phyloP scores from a whole-genome alignment of 2,113 vertebrate genomes.

The Chaetorhynchus papuensis region DNA sequence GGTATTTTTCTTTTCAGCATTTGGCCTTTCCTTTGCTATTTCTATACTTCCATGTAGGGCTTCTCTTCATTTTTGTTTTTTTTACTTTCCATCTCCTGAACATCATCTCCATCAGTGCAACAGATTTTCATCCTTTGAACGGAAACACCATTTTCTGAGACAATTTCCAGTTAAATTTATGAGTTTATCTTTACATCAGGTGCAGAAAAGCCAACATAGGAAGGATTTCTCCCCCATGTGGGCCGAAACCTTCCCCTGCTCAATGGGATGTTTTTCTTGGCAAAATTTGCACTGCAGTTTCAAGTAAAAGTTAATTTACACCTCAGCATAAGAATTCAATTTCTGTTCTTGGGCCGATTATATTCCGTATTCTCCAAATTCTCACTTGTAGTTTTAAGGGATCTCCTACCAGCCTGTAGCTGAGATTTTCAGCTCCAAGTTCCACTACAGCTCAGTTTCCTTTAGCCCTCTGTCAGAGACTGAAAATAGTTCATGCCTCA shows the following conservation, averaged over 20 bases:
- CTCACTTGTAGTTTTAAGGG: background rate
- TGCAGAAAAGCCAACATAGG: background rate
- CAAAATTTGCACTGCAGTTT: background rate
- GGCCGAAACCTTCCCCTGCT: background rate
- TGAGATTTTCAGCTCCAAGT: background rate
- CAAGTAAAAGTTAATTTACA: background rate
- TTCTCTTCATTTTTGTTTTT: background rate
- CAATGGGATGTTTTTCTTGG: background rate
- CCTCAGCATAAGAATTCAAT: background rate
- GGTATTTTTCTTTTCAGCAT: background rate
- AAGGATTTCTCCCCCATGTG: background rate
- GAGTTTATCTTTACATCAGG: background rate
- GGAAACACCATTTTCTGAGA: background rate
- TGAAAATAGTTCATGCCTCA: no score
- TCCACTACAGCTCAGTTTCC: background rate
- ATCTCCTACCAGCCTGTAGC: background rate
- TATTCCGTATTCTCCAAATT: background rate
- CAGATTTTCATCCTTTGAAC: background rate
- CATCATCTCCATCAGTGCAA: background rate
- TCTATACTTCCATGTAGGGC: rapidly evolving
- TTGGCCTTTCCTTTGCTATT: background rate
- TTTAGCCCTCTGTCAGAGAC: background rate
- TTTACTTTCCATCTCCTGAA: background rate
- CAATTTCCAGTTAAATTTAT: background rate
- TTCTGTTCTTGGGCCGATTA: background rate